Base-by-base conservation (phyloP, 2,888 invertebrate species). In the Limnephilus lunatus region DNA sequence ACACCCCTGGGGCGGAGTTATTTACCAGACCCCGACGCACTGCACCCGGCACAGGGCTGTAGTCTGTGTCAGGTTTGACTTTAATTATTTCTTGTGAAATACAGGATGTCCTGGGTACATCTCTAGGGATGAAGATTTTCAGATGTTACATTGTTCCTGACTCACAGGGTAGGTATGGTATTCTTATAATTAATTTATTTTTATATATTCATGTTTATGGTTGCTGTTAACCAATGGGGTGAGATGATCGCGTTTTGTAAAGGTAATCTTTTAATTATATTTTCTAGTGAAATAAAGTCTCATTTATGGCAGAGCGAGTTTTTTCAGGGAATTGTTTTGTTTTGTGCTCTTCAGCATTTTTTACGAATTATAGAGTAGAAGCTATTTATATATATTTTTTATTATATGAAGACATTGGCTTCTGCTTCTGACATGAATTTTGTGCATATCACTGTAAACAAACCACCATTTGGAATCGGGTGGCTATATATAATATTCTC, bases 41-140 rank as follows among this genome's bases (percentile, higher is more conserved):
- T 68, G 68, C 68, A 68, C 25, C 68, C 68, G 68, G 68, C 68
- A 25, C 68, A 68, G 68, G 68, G 68, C 68, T 68, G 68, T 68
- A 68, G 25, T 68, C 68, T 25, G 11, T 68, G 68, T 68, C 68
- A 25, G 9, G 68, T 68, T 25, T 25, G 68, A 68, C 68, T 68
- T 68, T 68, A 68, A 68, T 68, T 68, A 68, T 68, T 68, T 68
- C 68, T 68, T 68, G 68, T 68, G 68, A 68, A 68, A 68, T 68
- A 68, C 68, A 68, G 68, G n/a, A 2, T 9, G 68, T 68, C 68
- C 68, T 68, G 68, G 68, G 25, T 68, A 25, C 68, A 68, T 9
- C 68, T 25, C 68, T 9, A n/a, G 68, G 68, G 68, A 68, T 68
- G 68, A 25, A n/a, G 68, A n/a, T 68, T 25, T 68, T 68, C 68